Base-by-base conservation (phyloP, 2,888 invertebrate genomes). In the Catocala sponsa region DNA sequence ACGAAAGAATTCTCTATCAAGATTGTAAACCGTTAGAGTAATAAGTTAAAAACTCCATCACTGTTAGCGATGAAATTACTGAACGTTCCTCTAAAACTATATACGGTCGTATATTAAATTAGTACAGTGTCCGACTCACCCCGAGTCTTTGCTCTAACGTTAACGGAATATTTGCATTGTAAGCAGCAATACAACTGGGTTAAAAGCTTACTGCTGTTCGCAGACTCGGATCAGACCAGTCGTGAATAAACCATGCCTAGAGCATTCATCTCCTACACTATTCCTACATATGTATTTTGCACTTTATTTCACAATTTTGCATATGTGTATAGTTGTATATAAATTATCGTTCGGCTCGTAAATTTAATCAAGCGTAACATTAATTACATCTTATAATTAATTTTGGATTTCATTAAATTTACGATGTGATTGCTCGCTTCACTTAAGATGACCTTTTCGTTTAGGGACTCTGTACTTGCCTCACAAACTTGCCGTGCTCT, bases 151-250 rank as follows among this genome's bases (percentile, higher is more conserved):
- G 76, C 72, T 81, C 76, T 79, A 80, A 82, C 82, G 82, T 81
- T 83, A 86, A 81, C 81, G 80, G 84, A 85, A 85, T 87, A 87
- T 85, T 84, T 87, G 82, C 84, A 83, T 84, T 83, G 81, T 79
- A 79, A 81, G 82, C 76, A 70, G 68, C 68, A 65, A 67, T 67
- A 80, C 78, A 86, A 87, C 86, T 86, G 79, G 88, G 89, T 89
- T 90, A 91, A 89, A 91, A 91, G 91, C 90, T 89, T 88, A 89
- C 79, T 79, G 84, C 70, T 86, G 87, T 90, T 81, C 73, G 70
- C 71, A 70, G 65, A 74, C 69, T 68, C 68, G 67, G 74, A 65
- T 68, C 63, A 74, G 69, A 66, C 78, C 61, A 74, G 66, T 61
- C 62, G 70, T 65, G 62, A 69, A 76, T 70, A 70, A 63, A 63